A percentile compares a stretch with the other conserved stretches of the same genome.
phyloP scores from a whole-genome alignment of 1,140 invertebrate genomes.

The Drosophila pallidifrons region DNA sequence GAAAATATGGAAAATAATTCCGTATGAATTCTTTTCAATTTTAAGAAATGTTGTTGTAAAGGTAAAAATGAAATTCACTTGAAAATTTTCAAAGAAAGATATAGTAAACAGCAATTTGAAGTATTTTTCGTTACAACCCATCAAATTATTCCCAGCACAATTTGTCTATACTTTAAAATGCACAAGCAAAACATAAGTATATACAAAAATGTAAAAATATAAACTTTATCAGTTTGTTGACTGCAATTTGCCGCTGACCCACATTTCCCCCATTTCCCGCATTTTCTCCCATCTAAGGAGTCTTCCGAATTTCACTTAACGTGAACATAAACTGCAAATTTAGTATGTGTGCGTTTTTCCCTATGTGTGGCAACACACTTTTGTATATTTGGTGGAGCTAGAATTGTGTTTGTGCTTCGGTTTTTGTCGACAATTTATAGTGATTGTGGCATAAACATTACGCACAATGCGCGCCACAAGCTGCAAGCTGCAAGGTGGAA shows the following conservation, averaged over 20 bases:
- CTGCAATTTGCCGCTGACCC: conserved; percentile 8
- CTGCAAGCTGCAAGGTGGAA: conserved; percentile 39
- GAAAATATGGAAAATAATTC: too few species aligned
- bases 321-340: conserved; percentile 15
- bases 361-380: conserved; percentile 8
- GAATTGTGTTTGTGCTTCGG: not conserved
- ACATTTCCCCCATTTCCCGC: not conserved
- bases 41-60: too few species aligned
- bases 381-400: conserved; percentile 22
- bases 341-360: conserved; percentile 2
- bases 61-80: too few species aligned
- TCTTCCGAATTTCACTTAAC: conserved; percentile 19
- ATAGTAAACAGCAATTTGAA: too few species aligned
- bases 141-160: not conserved
- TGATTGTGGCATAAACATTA: conserved; percentile 51
- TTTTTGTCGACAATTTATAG: conserved; percentile 36
- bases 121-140: not conserved
- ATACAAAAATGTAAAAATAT: conserved; percentile 1
- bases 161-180: not conserved
- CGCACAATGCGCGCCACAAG: conserved; percentile 58
- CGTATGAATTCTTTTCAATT: too few species aligned
- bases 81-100: too few species aligned
- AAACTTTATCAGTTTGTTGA: conserved; percentile 3
- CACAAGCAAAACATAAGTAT: not conserved
- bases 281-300: not conserved